Evolutionary conservation across 2,888 invertebrate genomes (phyloP), one percentile per base, ranked within the genome.

Genomic region (Sericinus montela): DNA sequence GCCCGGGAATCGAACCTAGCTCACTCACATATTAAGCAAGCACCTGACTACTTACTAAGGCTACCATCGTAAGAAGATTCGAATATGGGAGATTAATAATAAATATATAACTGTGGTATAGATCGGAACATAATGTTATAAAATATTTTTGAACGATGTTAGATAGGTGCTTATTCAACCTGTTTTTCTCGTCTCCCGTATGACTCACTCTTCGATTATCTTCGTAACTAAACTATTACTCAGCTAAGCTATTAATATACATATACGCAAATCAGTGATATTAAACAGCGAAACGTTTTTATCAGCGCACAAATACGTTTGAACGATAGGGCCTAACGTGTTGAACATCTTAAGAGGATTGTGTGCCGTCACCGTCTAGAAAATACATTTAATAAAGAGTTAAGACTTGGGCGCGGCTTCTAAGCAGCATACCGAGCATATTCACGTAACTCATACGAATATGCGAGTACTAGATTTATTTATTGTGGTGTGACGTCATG

Each of bases 401-500:
- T 45, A 37, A 53, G 55, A 46, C 35, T 38, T 51, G 53, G 57
- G 58, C 52, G 58, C 52, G 58, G 57, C 53, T 42, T 47, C 42
- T 16, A 25, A 50, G 37, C 45, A 37, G 41, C 44, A 45, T 49
- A 29, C 41, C 50, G 30, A 23, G 30, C 50, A 36, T 41, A 32
- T 45, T 41, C 45, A 45, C 49, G 45, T 50, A 50, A 45, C 41
- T 40, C 41, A 37, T 23, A 55, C 54, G 48, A 40, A 40, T 51
- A 54, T 51, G 28, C 15, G 23, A 48, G 53, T 53, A 49, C 53
- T 49, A 63, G 59, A 52, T 58, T 58, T 69, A 69, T 69, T 65
- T 72, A 65, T 65, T 65, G 66, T 65, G 56, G 52, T 67, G 59
- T 81, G 82, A 83, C 80, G 77, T 80, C 80, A 84, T 59, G 75